Evolutionary conservation across 2,888 invertebrate species (phyloP).

Genomic region (Crematogaster levior): DNA sequence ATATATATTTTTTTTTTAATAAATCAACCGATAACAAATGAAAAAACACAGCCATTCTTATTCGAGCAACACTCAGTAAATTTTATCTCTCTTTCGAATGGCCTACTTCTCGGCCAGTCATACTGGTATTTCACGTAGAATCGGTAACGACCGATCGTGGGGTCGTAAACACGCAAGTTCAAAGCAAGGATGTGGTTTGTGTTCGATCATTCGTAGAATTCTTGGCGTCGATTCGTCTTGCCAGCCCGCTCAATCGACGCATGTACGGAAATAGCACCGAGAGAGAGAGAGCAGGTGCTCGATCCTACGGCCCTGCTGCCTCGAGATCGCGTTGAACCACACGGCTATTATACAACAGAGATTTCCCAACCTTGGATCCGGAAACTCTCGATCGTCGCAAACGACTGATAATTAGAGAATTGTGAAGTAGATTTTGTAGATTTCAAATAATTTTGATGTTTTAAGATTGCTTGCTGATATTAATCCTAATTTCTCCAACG

Average conservation of each 20-base stretch:
- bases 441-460: background rate
- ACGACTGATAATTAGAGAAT: background rate
- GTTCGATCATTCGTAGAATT: slow-evolving; percentile 59
- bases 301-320: slow-evolving; percentile 68
- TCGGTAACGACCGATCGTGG: background rate
- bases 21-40: background rate
- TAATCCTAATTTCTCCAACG: too few relatives aligned
- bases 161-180: slow-evolving; percentile 18
- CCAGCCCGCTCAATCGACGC: slow-evolving; percentile 46
- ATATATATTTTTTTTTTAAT: background rate
- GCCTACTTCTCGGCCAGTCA: background rate
- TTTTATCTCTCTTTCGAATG: background rate
- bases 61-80: background rate
- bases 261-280: slow-evolving; percentile 64
- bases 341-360: slow-evolving; percentile 71
- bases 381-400: slow-evolving; percentile 10
- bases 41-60: background rate
- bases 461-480: background rate
- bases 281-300: slow-evolving; percentile 48
- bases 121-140: background rate
- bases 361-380: slow-evolving; percentile 70
- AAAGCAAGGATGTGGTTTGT: slow-evolving; percentile 5
- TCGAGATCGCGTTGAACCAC: slow-evolving; percentile 53
- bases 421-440: too few relatives aligned
- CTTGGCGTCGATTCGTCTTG: slow-evolving; percentile 55